Conservation (phyloP, 2,888 invertebrate species). For the Romanomermis culicivorax region DNA sequence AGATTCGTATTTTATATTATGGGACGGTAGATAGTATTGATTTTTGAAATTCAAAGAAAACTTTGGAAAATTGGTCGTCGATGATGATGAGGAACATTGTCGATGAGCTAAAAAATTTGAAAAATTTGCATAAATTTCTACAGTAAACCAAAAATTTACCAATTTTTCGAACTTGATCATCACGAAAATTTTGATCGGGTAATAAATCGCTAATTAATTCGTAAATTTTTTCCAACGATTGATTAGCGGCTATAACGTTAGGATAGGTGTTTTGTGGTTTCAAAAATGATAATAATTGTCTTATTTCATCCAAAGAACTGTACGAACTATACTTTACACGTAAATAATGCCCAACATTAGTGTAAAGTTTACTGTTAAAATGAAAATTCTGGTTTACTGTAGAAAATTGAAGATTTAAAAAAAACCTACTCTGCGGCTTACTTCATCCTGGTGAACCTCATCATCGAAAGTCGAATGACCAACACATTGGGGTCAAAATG, state of each 20-base stretch:
- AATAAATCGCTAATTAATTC: neutral
- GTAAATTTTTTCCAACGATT: neutral
- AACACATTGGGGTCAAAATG: slow-evolving; percentile 29
- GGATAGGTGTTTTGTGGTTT: slow-evolving; percentile 40
- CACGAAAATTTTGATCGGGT: no score
- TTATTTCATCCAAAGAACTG: slow-evolving; percentile 47
- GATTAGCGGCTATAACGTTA: slow-evolving; percentile 34
- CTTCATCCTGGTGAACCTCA: slow-evolving; percentile 32
- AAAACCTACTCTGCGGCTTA: no score
- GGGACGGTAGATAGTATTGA: no score
- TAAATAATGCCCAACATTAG: slow-evolving; percentile 13
- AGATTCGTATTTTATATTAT: no score
- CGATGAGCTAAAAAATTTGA: no score
- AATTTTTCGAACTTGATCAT: no score
- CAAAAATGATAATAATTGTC: slow-evolving; percentile 45
- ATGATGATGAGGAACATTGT: no score
- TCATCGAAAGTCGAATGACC: slow-evolving; percentile 43
- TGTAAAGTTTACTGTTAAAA: neutral
- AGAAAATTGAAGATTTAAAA: neutral
- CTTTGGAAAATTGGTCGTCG: no score
- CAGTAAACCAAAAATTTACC: no score
- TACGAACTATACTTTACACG: slow-evolving; percentile 46
- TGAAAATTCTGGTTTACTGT: neutral
- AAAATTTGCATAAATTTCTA: no score
- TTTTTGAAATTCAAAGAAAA: no score